Percentiles rank a stretch among this genome's conserved stretches.
phyloP scores from a whole-genome alignment of 2,888 invertebrate genomes.

The Allolobophora icterica region DNA sequence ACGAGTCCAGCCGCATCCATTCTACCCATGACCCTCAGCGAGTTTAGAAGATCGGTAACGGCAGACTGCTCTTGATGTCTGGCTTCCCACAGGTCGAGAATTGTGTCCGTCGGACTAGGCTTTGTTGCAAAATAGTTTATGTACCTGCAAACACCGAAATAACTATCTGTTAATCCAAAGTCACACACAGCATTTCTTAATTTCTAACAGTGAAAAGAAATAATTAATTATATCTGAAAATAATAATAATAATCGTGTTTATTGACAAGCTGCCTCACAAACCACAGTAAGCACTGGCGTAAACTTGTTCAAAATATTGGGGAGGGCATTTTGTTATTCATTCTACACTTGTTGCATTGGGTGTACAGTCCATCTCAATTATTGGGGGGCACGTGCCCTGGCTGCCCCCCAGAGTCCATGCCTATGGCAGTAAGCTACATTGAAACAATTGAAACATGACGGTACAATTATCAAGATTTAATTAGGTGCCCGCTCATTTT shows the following conservation, averaged over 20 bases:
- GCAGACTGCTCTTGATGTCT: constrained; percentile 83
- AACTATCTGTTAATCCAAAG: background rate
- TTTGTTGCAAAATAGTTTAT: constrained; percentile 96
- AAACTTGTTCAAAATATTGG: no score
- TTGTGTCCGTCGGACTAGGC: constrained; percentile 92
- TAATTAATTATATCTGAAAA: background rate
- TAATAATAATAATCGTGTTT: background rate
- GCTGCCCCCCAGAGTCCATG: no score
- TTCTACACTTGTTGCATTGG: no score
- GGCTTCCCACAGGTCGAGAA: constrained; percentile 93
- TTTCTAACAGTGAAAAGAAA: background rate
- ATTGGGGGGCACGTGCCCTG: no score
- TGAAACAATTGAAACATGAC: no score
- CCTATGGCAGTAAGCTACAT: no score
- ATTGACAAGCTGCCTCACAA: background rate
- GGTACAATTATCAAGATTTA: no score
- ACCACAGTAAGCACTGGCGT: no score
- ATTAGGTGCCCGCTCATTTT: no score
- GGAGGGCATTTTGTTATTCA: no score
- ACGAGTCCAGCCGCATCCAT: constrained; percentile 83
- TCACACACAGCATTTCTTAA: background rate
- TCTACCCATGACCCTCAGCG: constrained; percentile 84
- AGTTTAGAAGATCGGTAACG: constrained; percentile 81
- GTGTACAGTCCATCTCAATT: no score
- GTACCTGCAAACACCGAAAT: constrained; percentile 72